phyloP scores from a whole-genome alignment of 2,888 invertebrate genomes.

The Anagyrus pseudococci region DNA sequence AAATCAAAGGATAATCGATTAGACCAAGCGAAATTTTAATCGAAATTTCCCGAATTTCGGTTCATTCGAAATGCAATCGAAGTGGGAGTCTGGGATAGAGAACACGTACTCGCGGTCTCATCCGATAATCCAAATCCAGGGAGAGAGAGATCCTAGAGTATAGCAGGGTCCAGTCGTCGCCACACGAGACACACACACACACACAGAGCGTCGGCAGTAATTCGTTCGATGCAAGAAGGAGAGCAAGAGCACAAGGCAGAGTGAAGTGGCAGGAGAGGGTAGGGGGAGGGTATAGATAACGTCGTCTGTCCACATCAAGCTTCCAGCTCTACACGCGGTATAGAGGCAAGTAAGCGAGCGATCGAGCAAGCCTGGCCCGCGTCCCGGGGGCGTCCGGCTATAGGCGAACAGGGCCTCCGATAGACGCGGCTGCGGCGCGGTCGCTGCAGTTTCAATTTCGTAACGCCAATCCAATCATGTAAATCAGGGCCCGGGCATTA shows the following conservation, averaged over 20 bases:
- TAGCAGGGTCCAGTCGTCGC: too few species aligned
- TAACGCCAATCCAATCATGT: conserved; percentile 61
- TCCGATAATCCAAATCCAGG: conserved; percentile 27
- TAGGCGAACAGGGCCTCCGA: not conserved
- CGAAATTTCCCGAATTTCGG: too few species aligned
- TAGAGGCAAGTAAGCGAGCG: too few species aligned
- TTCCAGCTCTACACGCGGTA: too few species aligned
- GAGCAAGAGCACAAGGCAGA: too few species aligned
- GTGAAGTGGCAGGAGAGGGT: too few species aligned
- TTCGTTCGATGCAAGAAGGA: not conserved
- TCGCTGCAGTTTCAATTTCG: conserved; percentile 58
- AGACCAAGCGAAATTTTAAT: too few species aligned
- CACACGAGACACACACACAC: too few species aligned
- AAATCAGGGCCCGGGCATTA: conserved; percentile 58
- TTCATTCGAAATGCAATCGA: not conserved
- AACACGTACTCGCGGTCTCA: not conserved
- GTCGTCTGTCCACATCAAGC: too few species aligned
- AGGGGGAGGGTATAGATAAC: too few species aligned
- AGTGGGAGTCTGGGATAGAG: not conserved
- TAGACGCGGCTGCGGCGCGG: conserved; percentile 13
- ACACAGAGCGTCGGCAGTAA: not conserved
- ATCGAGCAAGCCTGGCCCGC: not conserved
- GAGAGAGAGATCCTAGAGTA: not conserved
- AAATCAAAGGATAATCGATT: too few species aligned
- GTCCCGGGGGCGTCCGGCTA: not conserved